Conservation (phyloP, 2,888 invertebrate species). For the Perdita meconis region DNA sequence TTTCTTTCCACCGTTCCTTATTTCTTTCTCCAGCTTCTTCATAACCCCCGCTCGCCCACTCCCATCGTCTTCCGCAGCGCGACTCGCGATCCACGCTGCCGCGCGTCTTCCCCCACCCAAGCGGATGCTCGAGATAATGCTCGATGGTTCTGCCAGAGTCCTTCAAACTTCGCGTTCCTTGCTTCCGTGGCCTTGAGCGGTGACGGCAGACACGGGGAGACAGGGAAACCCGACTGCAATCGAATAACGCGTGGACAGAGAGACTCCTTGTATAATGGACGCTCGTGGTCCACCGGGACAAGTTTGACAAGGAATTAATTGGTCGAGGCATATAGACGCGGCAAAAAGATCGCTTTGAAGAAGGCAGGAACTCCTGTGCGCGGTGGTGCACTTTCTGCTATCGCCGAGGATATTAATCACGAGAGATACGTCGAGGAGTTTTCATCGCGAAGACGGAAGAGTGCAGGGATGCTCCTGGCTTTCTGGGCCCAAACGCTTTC, state of each 20-base stretch:
- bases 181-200: neutral
- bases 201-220: too few species aligned
- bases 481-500: too few species aligned
- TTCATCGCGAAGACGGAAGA: too few species aligned
- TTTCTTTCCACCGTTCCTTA: constrained; percentile 72
- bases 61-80: constrained; percentile 18
- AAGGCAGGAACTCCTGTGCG: too few species aligned
- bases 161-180: neutral
- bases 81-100: constrained; percentile 41
- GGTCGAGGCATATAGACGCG: neutral
- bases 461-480: too few species aligned
- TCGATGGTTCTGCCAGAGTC: constrained; percentile 37
- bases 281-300: neutral
- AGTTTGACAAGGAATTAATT: neutral
- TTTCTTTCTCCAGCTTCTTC: constrained; percentile 40
- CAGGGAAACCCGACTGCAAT: too few species aligned
- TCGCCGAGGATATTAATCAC: too few species aligned
- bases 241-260: too few species aligned
- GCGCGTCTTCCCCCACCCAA: constrained; percentile 22
- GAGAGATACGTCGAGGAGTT: too few species aligned
- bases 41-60: constrained; percentile 16
- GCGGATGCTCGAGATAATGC: constrained; percentile 46
- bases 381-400: too few species aligned
- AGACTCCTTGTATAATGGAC: neutral
- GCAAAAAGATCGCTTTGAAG: too few species aligned